These are phyloP conservation scores for Hyalella azteca DNA, from an alignment of 2,888 invertebrate genomes.

Conservation along the genomic window DNA sequence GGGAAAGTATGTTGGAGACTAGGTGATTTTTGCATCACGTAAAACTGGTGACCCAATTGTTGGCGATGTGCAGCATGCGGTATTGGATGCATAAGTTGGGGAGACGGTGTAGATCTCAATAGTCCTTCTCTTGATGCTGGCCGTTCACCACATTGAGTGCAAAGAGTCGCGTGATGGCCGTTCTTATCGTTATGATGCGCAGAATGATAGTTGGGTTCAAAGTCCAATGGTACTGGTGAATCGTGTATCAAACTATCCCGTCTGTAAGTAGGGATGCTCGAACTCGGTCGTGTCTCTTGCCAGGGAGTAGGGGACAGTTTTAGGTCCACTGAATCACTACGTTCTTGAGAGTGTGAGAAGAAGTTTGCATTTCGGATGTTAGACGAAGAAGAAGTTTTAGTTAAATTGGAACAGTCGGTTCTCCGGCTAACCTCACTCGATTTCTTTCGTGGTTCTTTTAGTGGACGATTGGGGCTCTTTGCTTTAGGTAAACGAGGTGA, in stretches of 20 bases:
- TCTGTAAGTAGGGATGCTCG: not conserved
- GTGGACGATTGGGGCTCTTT: slow-evolving; percentile 49
- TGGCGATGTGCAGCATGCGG: slow-evolving; percentile 31
- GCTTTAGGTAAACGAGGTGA: slow-evolving; percentile 46
- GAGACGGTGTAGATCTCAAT: slow-evolving; percentile 42
- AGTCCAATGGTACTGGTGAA: not conserved
- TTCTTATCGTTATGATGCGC: slow-evolving; percentile 24
- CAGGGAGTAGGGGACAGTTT: slow-evolving; percentile 1
- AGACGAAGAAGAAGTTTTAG: not conserved
- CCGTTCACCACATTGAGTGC: slow-evolving; percentile 56
- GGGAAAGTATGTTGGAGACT: slow-evolving; percentile 20
- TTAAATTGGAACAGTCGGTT: slow-evolving; percentile 39
- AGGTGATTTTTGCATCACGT: slow-evolving; percentile 28
- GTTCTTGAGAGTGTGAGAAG: not conserved
- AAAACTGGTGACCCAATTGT: slow-evolving; percentile 19
- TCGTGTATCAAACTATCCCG: slow-evolving; percentile 16
- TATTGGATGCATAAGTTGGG: not conserved
- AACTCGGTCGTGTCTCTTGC: slow-evolving; percentile 10
- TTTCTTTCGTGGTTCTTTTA: slow-evolving; percentile 50
- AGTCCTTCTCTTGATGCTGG: slow-evolving; percentile 53
- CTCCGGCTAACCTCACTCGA: slow-evolving; percentile 31
- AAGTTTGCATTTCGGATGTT: not conserved
- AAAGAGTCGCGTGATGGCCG: slow-evolving; percentile 29
- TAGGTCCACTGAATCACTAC: not conserved
- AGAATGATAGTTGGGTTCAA: not conserved